Evolutionary conservation across 1,140 invertebrate genomes (phyloP).

Genomic region (Monochamus saltuarius): DNA sequence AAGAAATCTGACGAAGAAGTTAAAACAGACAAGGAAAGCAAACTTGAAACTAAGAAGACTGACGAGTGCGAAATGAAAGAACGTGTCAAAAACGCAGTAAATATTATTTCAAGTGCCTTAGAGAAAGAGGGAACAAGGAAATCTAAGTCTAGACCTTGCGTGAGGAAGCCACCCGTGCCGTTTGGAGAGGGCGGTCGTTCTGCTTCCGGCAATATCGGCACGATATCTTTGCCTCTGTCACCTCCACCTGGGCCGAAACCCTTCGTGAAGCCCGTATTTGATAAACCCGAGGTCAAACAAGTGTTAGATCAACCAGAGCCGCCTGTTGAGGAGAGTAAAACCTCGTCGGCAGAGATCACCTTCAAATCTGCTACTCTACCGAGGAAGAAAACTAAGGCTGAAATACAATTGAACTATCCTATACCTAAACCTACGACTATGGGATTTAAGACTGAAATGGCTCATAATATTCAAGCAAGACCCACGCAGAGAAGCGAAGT

Average conservation of each 20-base stretch:
- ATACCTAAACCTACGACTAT: slow-evolving; percentile 53
- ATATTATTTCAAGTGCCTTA: slow-evolving; percentile 61
- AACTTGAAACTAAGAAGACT: slow-evolving; percentile 44
- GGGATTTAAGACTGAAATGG: slow-evolving; percentile 61
- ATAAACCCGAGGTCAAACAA: slow-evolving; percentile 21
- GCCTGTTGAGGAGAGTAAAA: slow-evolving; percentile 50
- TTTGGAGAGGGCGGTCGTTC: slow-evolving; percentile 57
- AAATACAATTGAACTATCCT: slow-evolving; percentile 61
- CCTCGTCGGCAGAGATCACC: slow-evolving; percentile 62
- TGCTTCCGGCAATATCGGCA: slow-evolving; percentile 53
- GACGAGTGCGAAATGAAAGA: slow-evolving; percentile 52
- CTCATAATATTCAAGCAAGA: slow-evolving; percentile 58
- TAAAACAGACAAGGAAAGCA: slow-evolving; percentile 21
- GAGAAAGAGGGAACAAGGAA: slow-evolving; percentile 56
- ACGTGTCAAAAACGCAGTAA: slow-evolving; percentile 58
- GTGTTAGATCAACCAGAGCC: slow-evolving; percentile 13
- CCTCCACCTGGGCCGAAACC: slow-evolving; percentile 40
- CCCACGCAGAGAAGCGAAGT: slow-evolving; percentile 61
- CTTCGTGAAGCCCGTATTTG: slow-evolving; percentile 35
- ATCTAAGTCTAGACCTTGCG: slow-evolving; percentile 52
- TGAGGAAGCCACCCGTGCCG: slow-evolving; percentile 61
- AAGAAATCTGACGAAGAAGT: slow-evolving; percentile 46
- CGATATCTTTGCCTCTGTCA: slow-evolving; percentile 42
- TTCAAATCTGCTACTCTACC: slow-evolving; percentile 68
- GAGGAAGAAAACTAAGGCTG: slow-evolving; percentile 64